Evolutionary conservation across 1,140 invertebrate species (phyloP).

Genomic region (Magallana angulata): DNA sequence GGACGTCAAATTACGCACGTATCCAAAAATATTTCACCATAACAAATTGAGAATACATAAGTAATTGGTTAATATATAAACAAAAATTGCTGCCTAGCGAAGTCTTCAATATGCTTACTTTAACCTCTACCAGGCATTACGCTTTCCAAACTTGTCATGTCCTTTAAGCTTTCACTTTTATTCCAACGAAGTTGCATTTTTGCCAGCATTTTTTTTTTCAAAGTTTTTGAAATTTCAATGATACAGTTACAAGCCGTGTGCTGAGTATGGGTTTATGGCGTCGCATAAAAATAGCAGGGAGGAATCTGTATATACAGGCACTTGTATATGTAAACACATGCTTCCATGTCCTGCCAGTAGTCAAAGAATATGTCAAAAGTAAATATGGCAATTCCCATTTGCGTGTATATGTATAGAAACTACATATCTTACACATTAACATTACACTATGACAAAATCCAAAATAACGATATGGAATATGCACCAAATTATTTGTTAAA

Average conservation of each 20-base stretch:
- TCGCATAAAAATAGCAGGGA: not conserved
- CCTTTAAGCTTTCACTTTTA: not conserved
- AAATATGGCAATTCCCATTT: too few species aligned
- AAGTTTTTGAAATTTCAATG: not conserved
- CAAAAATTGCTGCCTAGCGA: slow-evolving; percentile 13
- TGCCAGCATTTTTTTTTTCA: not conserved
- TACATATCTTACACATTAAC: too few species aligned
- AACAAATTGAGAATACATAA: slow-evolving; percentile 3
- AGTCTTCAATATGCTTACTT: slow-evolving; percentile 18
- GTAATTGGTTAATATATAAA: not conserved
- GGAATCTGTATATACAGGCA: not conserved
- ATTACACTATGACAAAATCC: slow-evolving; percentile 11
- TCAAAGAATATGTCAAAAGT: not conserved
- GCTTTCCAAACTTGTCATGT: not conserved
- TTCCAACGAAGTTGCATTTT: not conserved
- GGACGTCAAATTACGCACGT: too few species aligned
- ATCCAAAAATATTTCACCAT: too few species aligned
- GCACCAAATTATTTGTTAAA: slow-evolving; percentile 15
- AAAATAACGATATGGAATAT: not conserved
- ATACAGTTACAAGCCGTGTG: not conserved
- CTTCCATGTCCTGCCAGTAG: not conserved
- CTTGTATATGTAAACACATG: not conserved
- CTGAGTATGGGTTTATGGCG: not conserved
- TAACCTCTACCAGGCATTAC: not conserved
- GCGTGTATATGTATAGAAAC: too few species aligned